These are phyloP conservation scores for Hycleus cichorii DNA, from an alignment of 1,140 invertebrate genomes.

Conservation along the genomic window DNA sequence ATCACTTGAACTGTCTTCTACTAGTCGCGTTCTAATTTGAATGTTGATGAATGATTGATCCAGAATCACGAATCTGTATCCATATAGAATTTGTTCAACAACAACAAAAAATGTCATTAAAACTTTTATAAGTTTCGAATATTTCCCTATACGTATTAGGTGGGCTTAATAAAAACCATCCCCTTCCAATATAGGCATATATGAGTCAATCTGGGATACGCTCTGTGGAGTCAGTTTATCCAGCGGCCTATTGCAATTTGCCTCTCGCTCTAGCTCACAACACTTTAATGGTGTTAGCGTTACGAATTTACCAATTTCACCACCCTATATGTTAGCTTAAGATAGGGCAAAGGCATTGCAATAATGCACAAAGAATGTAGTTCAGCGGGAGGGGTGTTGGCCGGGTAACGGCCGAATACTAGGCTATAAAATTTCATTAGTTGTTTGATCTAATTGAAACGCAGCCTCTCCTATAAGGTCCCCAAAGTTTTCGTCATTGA, in stretches of 20 bases:
- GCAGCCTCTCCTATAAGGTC: slow-evolving; percentile 16
- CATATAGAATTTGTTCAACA: no score
- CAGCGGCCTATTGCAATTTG: slow-evolving; percentile 40
- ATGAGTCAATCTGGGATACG: slow-evolving; percentile 43
- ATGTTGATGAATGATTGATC: slow-evolving; percentile 19
- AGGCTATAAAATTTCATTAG: slow-evolving; percentile 33
- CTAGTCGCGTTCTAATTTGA: slow-evolving; percentile 20
- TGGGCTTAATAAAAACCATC: neutral
- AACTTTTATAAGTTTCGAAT: neutral
- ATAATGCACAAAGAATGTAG: slow-evolving; percentile 38
- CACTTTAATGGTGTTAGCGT: slow-evolving; percentile 40
- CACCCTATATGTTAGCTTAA: slow-evolving; percentile 39
- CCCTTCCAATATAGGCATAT: slow-evolving; percentile 11
- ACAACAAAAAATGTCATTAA: no score
- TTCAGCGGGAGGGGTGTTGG: neutral
- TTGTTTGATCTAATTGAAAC: slow-evolving; percentile 32
- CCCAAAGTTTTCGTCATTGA: neutral
- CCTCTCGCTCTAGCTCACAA: slow-evolving; percentile 9
- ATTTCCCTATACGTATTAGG: slow-evolving; percentile 1
- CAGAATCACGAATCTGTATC: neutral
- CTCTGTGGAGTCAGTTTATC: slow-evolving; percentile 40
- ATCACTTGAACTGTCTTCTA: slow-evolving; percentile 24
- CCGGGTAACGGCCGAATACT: neutral
- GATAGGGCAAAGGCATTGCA: slow-evolving; percentile 16
- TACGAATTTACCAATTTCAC: slow-evolving; percentile 43